phyloP scores from a whole-genome alignment of 2,888 invertebrate genomes.

The Cosmopolites sordidus region DNA sequence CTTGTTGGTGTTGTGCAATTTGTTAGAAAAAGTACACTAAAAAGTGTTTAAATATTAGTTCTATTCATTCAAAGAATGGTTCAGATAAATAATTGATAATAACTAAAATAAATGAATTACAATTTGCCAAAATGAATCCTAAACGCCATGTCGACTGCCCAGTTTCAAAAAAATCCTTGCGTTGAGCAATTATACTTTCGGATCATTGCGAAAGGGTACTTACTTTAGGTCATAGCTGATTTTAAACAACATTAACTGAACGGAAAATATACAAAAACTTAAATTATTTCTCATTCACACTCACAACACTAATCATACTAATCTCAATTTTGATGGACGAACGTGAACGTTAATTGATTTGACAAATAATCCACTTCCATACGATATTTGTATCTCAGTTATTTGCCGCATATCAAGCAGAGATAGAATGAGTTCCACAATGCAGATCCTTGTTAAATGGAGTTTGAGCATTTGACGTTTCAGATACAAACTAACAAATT shows the following conservation, averaged over 20 bases:
- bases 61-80: too few relatives aligned
- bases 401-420: too few relatives aligned
- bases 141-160: constrained; percentile 1
- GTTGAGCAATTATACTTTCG: too few relatives aligned
- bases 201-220: not conserved
- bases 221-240: not conserved
- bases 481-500: not conserved
- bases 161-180: not conserved
- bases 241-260: not conserved
- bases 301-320: constrained; percentile 1
- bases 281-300: not conserved
- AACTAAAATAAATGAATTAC: too few relatives aligned
- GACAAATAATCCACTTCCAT: not conserved
- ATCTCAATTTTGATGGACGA: not conserved
- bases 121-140: not conserved
- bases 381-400: not conserved
- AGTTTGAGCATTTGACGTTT: not conserved
- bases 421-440: too few relatives aligned
- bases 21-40: too few relatives aligned
- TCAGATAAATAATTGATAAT: too few relatives aligned
- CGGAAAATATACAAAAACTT: not conserved
- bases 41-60: too few relatives aligned
- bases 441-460: too few relatives aligned
- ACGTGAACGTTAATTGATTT: constrained; percentile 1
- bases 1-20: too few relatives aligned